Evolutionary conservation across 2,113 vertebrate genomes (phyloP), one percentile per base, ranked within the genome.

Genomic region (Psilopogon haemacephalus): DNA sequence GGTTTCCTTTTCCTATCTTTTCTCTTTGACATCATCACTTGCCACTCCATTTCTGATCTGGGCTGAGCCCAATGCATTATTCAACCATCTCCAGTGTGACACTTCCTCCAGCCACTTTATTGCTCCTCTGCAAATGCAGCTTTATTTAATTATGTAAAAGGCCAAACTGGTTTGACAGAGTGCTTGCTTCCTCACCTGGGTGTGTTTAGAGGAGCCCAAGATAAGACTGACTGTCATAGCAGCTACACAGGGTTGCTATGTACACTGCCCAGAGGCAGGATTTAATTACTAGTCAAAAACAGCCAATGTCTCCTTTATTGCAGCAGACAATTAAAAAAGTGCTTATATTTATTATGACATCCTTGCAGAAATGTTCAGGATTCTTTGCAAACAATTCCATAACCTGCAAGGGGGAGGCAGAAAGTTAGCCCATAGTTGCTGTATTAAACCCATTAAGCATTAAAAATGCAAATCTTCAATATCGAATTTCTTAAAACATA

Each of bases 221-320:
- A 92, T 90, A 96, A 94, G 92, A 76, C 0, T 80, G 67, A 40
- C 83, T 83, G 73, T 83, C 86, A 92, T 0, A 56, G 88, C 63
- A 91, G 55, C 56, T 80, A 71, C 18, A 30, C 6, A 28, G 27
- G 14, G 46, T 79, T 94, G 71, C 84, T 92, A 68, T 3, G 27
- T 65, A 72, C 63, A 26, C 76, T 92, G 90, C 89, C 86, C 63
- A 94, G 81, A 95, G 94, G 89, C 13, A 84, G 55, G 46, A 71
- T 94, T 95, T 95, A 96, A 97, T 97, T 95, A 89, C 84, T 84
- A 93, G 63, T 86, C 13, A 5, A 86, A 73, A 70, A 55, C 38
- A 71, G 81, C 33, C 62, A 46, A 72, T 71, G 82, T 60, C 40
- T 32, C 40, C 52, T 35, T 80, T 59, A 86, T 89, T 86, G 68